A percentile compares a stretch with the other conserved stretches of the same genome.
Conservation (phyloP, 2,888 invertebrate species). For the Pardosa pseudoannulata region DNA sequence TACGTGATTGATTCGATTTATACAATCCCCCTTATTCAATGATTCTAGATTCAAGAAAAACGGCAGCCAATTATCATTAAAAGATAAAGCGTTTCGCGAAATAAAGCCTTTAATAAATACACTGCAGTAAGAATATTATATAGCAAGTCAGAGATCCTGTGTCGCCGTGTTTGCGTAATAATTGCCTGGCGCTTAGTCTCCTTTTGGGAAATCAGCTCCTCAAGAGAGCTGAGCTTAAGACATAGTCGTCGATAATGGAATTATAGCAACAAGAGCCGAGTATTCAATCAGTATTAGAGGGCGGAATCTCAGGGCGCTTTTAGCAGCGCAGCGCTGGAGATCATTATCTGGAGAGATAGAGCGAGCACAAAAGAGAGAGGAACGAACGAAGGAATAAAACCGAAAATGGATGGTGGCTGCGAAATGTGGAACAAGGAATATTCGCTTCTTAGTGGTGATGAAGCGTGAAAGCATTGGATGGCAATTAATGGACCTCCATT, state of each 20-base stretch:
- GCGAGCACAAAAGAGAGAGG: constrained; percentile 33
- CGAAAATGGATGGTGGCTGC: constrained; percentile 69
- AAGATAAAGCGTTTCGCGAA: not conserved
- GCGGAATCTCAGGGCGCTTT: constrained; percentile 53
- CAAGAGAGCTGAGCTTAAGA: not conserved
- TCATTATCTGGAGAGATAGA: constrained; percentile 44
- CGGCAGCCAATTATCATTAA: not conserved
- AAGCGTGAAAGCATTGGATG: constrained; percentile 55
- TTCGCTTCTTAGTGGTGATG: constrained; percentile 60
- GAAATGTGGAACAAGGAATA: constrained; percentile 63
- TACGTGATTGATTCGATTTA: no score
- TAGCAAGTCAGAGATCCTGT: not conserved
- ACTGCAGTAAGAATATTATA: not conserved
- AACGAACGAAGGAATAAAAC: constrained; percentile 57
- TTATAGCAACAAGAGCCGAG: constrained; percentile 47
- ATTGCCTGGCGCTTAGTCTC: constrained; percentile 4
- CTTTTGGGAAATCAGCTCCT: constrained; percentile 2
- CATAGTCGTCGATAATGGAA: constrained; percentile 46
- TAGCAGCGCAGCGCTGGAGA: constrained; percentile 38
- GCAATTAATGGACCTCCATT: constrained; percentile 70
- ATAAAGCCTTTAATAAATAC: not conserved
- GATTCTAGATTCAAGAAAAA: not conserved
- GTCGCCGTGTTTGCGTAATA: constrained; percentile 11
- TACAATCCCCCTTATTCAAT: no score
- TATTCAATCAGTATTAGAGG: constrained; percentile 63